phyloP scores from a whole-genome alignment of 1,140 invertebrate species.

The Drosophila jambulina region DNA sequence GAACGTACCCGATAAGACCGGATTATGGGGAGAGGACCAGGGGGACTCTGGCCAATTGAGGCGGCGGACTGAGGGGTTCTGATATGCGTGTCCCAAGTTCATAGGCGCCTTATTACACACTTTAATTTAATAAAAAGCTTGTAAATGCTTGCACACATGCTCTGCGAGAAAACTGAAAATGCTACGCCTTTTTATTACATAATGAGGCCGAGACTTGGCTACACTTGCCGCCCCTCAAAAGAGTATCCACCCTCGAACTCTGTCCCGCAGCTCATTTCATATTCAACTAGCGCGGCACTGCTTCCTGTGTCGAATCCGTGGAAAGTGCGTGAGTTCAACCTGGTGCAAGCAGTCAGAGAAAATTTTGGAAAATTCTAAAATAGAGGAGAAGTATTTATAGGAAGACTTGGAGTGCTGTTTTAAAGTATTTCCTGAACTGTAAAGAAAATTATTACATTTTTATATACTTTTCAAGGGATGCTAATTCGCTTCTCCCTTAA shows the following conservation, averaged over 20 bases:
- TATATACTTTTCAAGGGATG: neutral
- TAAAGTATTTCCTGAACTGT: too few species aligned
- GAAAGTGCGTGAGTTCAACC: constrained; percentile 58
- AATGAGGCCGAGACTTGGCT: constrained; percentile 60
- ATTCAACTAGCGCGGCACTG: constrained; percentile 64
- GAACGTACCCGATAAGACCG: constrained; percentile 31
- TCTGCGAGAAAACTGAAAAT: constrained; percentile 35
- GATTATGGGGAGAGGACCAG: neutral
- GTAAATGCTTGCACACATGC: constrained; percentile 75
- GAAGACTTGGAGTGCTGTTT: accelerated
- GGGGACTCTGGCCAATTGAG: constrained; percentile 19
- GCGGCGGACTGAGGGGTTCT: neutral
- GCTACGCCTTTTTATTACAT: constrained; percentile 80
- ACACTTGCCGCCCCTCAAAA: constrained; percentile 36
- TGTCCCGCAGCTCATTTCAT: constrained; percentile 61
- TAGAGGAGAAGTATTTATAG: neutral
- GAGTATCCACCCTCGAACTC: neutral
- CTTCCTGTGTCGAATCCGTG: constrained; percentile 69
- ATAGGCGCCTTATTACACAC: constrained; percentile 79
- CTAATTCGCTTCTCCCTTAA: neutral
- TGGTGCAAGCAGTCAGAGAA: constrained; percentile 4
- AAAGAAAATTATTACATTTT: too few species aligned
- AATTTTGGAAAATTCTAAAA: neutral
- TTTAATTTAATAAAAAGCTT: constrained; percentile 83
- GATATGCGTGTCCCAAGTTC: constrained; percentile 67